These are phyloP conservation scores for Metaphire vulgaris DNA, from an alignment of 1,140 invertebrate species.

Conservation along the genomic window DNA sequence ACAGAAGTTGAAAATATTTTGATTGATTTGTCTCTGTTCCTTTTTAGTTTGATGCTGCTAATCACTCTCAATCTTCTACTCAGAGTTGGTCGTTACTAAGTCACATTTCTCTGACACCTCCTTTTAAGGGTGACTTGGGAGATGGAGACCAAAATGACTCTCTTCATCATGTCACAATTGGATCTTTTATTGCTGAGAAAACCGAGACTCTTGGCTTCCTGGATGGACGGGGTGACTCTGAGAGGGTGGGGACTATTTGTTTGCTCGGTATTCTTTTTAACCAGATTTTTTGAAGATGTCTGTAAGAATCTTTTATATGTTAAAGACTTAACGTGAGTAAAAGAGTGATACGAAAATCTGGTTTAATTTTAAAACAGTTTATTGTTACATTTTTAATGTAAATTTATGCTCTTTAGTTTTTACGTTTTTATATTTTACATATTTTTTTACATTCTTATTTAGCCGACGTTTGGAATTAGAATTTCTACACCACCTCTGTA, in stretches of 20 bases:
- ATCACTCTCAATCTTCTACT: too few species aligned
- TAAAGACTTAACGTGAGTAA: too few species aligned
- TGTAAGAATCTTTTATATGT: too few species aligned
- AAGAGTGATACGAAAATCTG: too few species aligned
- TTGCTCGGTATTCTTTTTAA: too few species aligned
- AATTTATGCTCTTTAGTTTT: too few species aligned
- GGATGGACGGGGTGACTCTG: neutral
- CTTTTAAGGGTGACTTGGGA: neutral
- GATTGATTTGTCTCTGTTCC: too few species aligned
- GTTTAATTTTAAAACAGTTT: too few species aligned
- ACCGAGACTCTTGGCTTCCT: neutral
- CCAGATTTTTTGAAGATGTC: too few species aligned
- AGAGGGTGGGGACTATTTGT: neutral
- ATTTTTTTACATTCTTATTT: neutral
- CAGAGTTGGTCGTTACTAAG: neutral
- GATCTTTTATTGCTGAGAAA: neutral
- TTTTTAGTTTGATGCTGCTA: too few species aligned
- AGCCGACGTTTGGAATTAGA: neutral
- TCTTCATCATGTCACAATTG: neutral
- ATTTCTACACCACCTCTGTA: neutral
- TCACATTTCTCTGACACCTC: neutral
- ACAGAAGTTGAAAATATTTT: too few species aligned
- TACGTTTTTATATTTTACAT: neutral
- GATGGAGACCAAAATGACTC: neutral
- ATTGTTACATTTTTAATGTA: too few species aligned